Percentiles rank a stretch among this genome's conserved stretches.
These are phyloP conservation scores for Phasianus colchicus DNA, from an alignment of 2,113 vertebrate genomes.

Conservation along the genomic window DNA sequence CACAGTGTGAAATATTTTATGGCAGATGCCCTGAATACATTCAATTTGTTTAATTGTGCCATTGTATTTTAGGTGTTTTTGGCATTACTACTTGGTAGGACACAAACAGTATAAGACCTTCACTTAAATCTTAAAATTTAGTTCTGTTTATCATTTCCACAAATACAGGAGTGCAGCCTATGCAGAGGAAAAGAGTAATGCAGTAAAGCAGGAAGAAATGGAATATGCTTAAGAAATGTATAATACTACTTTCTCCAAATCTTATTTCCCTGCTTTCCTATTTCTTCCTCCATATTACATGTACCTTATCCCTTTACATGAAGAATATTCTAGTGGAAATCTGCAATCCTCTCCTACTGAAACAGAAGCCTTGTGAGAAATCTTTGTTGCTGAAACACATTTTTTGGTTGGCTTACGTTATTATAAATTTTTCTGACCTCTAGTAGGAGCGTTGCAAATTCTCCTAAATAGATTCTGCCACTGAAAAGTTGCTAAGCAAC, in stretches of 20 bases:
- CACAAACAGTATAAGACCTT: not conserved
- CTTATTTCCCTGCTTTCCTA: not conserved
- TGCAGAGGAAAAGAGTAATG: not conserved
- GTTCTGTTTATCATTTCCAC: not conserved
- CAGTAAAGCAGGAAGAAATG: not conserved
- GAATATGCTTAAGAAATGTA: not conserved
- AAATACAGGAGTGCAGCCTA: not conserved
- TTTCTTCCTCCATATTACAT: not conserved
- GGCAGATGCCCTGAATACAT: not conserved
- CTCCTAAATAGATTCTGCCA: conserved; percentile 54
- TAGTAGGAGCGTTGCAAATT: conserved; percentile 43
- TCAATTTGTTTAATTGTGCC: accelerated
- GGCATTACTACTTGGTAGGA: not conserved
- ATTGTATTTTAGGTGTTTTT: not conserved
- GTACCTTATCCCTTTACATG: not conserved
- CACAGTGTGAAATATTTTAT: not conserved
- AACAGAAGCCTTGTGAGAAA: conserved; percentile 51
- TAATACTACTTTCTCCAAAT: not conserved
- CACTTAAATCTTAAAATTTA: not conserved
- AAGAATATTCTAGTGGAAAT: conserved; percentile 32
- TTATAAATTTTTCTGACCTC: conserved; percentile 73
- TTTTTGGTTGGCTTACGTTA: conserved; percentile 58
- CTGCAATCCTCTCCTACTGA: conserved; percentile 33
- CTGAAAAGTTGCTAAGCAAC: conserved; percentile 74
- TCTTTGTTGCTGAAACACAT: conserved; percentile 55